Percentiles rank a stretch among this genome's conserved stretches.
These are phyloP conservation scores for Aphaenogaster ashmeadi DNA, from an alignment of 1,140 invertebrate genomes.

Conservation along the genomic window DNA sequence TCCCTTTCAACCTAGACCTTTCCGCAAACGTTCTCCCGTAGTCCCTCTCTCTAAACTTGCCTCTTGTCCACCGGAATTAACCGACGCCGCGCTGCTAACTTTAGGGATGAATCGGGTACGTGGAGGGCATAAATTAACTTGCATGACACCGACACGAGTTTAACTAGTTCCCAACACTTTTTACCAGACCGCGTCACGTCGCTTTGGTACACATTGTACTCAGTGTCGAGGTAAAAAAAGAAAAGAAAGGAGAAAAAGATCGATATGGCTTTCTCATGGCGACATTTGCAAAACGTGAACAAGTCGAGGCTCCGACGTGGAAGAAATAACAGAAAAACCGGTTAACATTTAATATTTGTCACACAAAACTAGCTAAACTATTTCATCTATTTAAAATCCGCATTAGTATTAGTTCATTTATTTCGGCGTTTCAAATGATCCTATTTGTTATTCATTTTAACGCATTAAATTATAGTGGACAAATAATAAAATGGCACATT, in stretches of 20 bases:
- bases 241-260: not conserved
- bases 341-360: constrained; percentile 35
- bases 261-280: not conserved
- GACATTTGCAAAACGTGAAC: constrained; percentile 36
- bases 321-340: not conserved
- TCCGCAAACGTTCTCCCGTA: constrained; percentile 20
- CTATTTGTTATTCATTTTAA: not conserved
- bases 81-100: constrained; percentile 71
- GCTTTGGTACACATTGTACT: constrained; percentile 49
- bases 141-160: constrained; percentile 65
- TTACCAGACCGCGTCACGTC: constrained; percentile 64
- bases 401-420: not conserved
- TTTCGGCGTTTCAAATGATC: not conserved
- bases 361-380: not conserved
- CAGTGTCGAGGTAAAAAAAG: constrained; percentile 8
- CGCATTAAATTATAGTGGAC: not conserved
- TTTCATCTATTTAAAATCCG: not conserved
- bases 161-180: constrained; percentile 77
- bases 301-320: not conserved
- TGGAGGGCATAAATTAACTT: constrained; percentile 76
- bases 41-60: constrained; percentile 53
- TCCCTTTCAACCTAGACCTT: constrained; percentile 43
- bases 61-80: constrained; percentile 73
- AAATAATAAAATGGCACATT: not conserved
- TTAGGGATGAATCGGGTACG: constrained; percentile 77